Conservation (phyloP, 2,888 invertebrate genomes). For the Tipula vernalis region DNA sequence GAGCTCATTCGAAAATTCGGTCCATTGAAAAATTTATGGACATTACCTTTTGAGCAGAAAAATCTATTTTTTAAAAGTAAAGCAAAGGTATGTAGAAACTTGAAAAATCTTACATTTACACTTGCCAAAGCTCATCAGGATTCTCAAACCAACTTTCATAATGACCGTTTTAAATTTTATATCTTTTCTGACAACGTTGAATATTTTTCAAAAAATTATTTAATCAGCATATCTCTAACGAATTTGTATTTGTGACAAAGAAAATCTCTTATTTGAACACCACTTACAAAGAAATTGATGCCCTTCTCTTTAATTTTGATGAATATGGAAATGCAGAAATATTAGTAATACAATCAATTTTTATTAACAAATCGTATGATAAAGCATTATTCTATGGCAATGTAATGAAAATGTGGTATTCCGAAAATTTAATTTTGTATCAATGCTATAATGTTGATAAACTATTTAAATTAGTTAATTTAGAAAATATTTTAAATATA, state of each 20-base stretch:
- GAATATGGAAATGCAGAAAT: background rate
- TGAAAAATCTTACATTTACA: background rate
- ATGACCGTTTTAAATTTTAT: background rate
- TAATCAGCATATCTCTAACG: background rate
- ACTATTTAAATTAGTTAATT: too few relatives aligned
- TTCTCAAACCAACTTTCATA: background rate
- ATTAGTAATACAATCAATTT: too few relatives aligned
- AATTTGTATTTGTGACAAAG: constrained; percentile 8
- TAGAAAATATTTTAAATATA: too few relatives aligned
- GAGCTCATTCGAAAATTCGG: background rate
- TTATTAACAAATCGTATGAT: too few relatives aligned
- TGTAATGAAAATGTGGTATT: too few relatives aligned
- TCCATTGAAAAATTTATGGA: background rate
- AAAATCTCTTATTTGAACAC: background rate
- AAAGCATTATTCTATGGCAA: too few relatives aligned
- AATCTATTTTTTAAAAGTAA: background rate
- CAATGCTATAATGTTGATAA: too few relatives aligned
- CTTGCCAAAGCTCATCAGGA: background rate
- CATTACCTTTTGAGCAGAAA: background rate
- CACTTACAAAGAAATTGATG: background rate
- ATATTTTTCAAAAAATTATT: background rate
- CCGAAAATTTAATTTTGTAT: too few relatives aligned
- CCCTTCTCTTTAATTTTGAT: background rate
- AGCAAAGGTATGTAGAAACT: background rate
- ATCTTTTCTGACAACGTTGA: background rate